Evolutionary conservation across 2,113 vertebrate genomes (phyloP), one percentile per base, ranked within the genome.

Genomic region (Oreochromis tanganicae): DNA sequence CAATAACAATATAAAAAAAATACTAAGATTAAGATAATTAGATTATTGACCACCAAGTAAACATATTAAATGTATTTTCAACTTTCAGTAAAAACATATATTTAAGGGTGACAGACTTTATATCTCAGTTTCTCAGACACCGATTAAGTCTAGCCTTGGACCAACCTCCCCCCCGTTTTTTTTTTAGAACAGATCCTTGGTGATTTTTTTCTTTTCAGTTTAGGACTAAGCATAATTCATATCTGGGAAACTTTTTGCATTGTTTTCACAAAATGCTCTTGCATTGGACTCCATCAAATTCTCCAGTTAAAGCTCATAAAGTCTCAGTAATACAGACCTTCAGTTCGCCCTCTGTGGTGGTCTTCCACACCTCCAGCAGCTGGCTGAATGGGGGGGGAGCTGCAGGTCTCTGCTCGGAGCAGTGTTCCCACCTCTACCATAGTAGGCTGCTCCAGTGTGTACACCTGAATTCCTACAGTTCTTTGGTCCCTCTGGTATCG

Each of bases 401-500:
- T 92, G 91, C 95, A 96, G 79, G 92, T 88, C 80, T 96, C 93
- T 13, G 96, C 96, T 80, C 93, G 86, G 32, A 96, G 79, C 71
- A 95, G 87, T 2, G 92, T 94, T 34, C 95, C 94, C 73, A 96
- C 95, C 87, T 95, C 96, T 88, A 96, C 90, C 59, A 97, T 92
- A 1, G 93, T 96, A 9, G 97, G 96, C 90, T 96, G 96, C 91
- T 97, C 97, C 92, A 96, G 82, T 1, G 97, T 97, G 91, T 96
- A 97, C 85, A 96, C 96, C 91, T 97, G 96, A 88, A 96, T 96
- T 5, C 96, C 97, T 86, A 97, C 97, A 75, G 95, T 97, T 86
- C 96, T 97, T 89, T 97, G 96, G 27, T 96, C 90, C 81, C 61
- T 91, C 88, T 92, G 91, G 24, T 87, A 92, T 54, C 92, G 93